These are phyloP conservation scores for Phataginus tricuspis DNA, from an alignment of 2,797 vertebrate species.

Conservation along the genomic window DNA sequence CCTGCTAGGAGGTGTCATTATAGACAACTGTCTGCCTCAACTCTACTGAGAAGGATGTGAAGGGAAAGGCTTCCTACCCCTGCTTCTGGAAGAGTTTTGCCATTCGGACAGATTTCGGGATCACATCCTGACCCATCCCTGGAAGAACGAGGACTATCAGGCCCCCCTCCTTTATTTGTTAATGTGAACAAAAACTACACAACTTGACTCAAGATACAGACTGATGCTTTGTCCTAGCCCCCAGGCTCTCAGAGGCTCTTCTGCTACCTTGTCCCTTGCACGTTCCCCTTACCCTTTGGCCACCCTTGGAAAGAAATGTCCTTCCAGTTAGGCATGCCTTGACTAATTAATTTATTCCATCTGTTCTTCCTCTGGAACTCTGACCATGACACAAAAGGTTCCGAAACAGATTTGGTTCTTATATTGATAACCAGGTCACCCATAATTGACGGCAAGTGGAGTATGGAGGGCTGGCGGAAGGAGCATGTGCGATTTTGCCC, in stretches of 20 bases:
- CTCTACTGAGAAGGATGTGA: neutral
- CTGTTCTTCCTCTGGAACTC: slow-evolving; percentile 89
- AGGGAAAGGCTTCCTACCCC: neutral
- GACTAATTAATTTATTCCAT: slow-evolving; percentile 94
- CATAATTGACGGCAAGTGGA: slow-evolving; percentile 64
- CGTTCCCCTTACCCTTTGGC: slow-evolving; percentile 88
- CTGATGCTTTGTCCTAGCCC: slow-evolving; percentile 42
- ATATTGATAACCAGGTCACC: slow-evolving; percentile 88
- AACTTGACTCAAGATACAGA: slow-evolving; percentile 70
- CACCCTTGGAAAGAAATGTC: slow-evolving; percentile 92
- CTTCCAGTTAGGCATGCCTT: slow-evolving; percentile 91
- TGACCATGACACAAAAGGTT: slow-evolving; percentile 90
- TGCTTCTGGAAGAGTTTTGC: slow-evolving; percentile 57
- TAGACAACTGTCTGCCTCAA: neutral
- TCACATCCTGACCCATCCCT: slow-evolving; percentile 32
- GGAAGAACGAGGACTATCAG: slow-evolving; percentile 30
- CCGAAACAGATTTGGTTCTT: slow-evolving; percentile 88
- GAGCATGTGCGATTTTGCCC: neutral
- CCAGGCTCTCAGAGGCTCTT: slow-evolving; percentile 78
- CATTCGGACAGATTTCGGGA: slow-evolving; percentile 66
- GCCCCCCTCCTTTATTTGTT: slow-evolving; percentile 74
- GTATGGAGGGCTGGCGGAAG: slow-evolving; percentile 23
- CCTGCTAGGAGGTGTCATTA: neutral
- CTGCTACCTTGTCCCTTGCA: slow-evolving; percentile 81
- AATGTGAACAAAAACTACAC: slow-evolving; percentile 73